A percentile compares a stretch with the other conserved stretches of the same genome.
phyloP scores from a whole-genome alignment of 2,797 vertebrate species.

The Acropternis orthonyx region DNA sequence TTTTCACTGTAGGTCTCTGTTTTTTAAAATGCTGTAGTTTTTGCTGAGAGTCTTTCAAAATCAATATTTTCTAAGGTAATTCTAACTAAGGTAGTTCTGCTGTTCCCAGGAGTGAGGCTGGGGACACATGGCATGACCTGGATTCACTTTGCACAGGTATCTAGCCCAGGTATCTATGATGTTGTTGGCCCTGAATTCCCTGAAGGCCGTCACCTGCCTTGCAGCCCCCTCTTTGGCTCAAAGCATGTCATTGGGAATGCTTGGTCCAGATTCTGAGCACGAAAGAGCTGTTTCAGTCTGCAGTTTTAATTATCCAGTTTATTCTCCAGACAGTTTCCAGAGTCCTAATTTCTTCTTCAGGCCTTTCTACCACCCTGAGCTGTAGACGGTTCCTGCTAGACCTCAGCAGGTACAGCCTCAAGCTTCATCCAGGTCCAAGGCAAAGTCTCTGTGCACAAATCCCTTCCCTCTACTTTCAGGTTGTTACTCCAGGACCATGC shows the following conservation, averaged over 20 bases:
- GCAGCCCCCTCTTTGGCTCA: background rate
- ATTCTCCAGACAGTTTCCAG: background rate
- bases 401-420: background rate
- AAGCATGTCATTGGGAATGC: background rate
- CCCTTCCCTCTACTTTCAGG: background rate
- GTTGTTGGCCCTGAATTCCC: background rate
- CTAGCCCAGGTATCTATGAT: too few relatives aligned
- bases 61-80: background rate
- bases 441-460: background rate
- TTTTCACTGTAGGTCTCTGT: background rate
- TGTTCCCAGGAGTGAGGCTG: background rate
- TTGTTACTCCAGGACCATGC: background rate
- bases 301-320: background rate
- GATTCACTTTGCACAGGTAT: background rate
- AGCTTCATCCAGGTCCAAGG: background rate
- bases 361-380: background rate
- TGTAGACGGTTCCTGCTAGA: background rate
- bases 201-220: background rate
- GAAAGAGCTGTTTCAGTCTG: background rate
- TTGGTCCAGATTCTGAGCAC: background rate
- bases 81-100: background rate
- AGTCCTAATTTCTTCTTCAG: background rate
- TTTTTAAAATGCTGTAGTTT: background rate
- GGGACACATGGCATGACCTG: background rate
- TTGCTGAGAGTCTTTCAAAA: background rate